These are phyloP conservation scores for Diaperis boleti DNA, from an alignment of 2,888 invertebrate species.

Conservation along the genomic window DNA sequence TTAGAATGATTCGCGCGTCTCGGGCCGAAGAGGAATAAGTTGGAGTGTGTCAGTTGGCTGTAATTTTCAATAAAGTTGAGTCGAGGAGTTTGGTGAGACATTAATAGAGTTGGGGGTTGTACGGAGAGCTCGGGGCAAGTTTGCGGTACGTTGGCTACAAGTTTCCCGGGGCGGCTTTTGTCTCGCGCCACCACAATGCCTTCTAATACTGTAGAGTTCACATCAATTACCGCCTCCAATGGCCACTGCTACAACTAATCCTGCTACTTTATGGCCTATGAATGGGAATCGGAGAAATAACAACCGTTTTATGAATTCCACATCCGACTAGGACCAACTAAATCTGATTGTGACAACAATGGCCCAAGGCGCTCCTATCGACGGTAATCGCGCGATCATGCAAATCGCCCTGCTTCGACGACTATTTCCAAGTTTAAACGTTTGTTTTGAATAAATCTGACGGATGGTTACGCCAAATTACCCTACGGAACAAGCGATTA, in stretches of 20 bases:
- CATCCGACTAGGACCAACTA: constrained; percentile 31
- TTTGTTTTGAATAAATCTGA: constrained; percentile 23
- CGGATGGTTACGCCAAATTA: constrained; percentile 3
- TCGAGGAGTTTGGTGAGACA: constrained; percentile 39
- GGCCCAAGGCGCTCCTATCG: constrained; percentile 26
- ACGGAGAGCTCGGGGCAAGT: constrained; percentile 37
- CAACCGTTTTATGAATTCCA: constrained; percentile 47
- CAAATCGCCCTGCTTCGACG: constrained; percentile 24
- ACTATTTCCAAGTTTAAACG: constrained; percentile 31
- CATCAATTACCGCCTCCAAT: constrained; percentile 44
- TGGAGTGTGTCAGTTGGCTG: constrained; percentile 39
- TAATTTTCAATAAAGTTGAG: constrained; percentile 43
- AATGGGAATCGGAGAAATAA: constrained; percentile 49
- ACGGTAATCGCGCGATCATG: constrained; percentile 34
- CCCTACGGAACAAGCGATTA: constrained; percentile 1
- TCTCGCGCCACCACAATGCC: constrained; percentile 41
- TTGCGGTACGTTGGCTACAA: constrained; percentile 41
- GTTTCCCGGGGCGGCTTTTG: constrained; percentile 43
- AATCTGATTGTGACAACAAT: constrained; percentile 37
- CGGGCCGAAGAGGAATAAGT: constrained; percentile 19
- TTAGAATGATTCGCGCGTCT: constrained; percentile 11
- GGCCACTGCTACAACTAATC: constrained; percentile 47
- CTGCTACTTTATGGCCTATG: constrained; percentile 43
- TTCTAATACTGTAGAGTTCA: constrained; percentile 42
- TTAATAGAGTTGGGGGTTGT: constrained; percentile 40